Conservation (phyloP, 2,797 vertebrate genomes). For the Lerista edwardsae region DNA sequence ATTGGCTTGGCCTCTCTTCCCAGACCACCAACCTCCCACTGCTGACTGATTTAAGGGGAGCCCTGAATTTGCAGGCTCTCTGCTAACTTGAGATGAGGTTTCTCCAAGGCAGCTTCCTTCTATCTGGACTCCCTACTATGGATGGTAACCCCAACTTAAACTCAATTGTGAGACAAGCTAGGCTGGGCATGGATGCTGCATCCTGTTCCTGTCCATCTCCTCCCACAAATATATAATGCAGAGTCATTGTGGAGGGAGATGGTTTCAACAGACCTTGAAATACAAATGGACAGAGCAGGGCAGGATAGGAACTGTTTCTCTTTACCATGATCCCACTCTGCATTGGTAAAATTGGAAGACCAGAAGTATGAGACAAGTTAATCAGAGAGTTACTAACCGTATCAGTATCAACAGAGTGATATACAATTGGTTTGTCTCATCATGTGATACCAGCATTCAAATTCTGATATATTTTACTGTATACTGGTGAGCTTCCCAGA, state of each 20-base stretch:
- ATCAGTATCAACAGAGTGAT: background rate
- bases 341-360: background rate
- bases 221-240: background rate
- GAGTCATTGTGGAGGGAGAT: background rate
- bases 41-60: too few species aligned
- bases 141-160: too few species aligned
- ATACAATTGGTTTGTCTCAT: background rate
- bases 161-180: too few species aligned
- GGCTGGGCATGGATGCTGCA: too few species aligned
- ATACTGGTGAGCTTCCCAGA: too few species aligned
- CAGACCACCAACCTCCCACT: too few species aligned
- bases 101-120: too few species aligned
- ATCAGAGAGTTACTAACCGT: background rate
- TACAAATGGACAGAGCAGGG: background rate
- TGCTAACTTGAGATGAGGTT: too few species aligned
- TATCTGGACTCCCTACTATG: too few species aligned
- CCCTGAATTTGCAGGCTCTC: too few species aligned
- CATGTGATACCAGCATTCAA: background rate
- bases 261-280: background rate
- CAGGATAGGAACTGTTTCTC: background rate
- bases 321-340: background rate
- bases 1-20: too few species aligned
- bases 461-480: background rate
- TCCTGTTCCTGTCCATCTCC: too few species aligned
- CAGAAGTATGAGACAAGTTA: background rate